Evolutionary conservation across 1,140 invertebrate genomes (phyloP).

Genomic region (Zaprionus vittiger): DNA sequence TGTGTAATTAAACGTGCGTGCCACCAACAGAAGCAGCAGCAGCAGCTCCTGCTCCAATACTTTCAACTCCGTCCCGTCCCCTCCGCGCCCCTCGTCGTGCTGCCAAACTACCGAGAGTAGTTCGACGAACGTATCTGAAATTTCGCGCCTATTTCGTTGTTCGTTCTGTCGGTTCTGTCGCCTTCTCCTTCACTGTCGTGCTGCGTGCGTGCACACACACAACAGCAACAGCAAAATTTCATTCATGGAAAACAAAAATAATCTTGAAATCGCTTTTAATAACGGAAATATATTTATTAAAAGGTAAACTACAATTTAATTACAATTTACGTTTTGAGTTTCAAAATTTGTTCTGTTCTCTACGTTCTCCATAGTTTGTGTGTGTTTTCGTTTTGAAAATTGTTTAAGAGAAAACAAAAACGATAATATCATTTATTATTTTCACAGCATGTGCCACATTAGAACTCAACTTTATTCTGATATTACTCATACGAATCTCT

Average conservation of each 20-base stretch:
- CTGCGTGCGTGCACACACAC: conserved; percentile 35
- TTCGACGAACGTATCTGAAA: conserved; percentile 8
- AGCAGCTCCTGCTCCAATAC: not conserved
- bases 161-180: conserved; percentile 6
- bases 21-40: not conserved
- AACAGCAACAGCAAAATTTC: conserved; percentile 56
- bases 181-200: conserved; percentile 13
- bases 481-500: not conserved
- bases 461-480: not conserved
- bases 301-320: conserved; percentile 62
- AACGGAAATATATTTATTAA: conserved; percentile 84
- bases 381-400: no score
- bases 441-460: conserved; percentile 10
- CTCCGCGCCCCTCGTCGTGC: not conserved
- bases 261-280: conserved; percentile 84
- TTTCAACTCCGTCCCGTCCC: not conserved
- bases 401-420: not conserved
- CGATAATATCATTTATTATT: conserved; percentile 12
- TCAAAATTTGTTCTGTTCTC: not conserved
- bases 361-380: no score
- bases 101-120: not conserved
- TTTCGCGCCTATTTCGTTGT: conserved; percentile 40
- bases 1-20: conserved; percentile 50
- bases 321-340: not conserved
- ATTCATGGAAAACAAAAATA: conserved; percentile 84